These are phyloP conservation scores for Metacarcinus magister DNA, from an alignment of 2,888 invertebrate genomes.

Conservation along the genomic window DNA sequence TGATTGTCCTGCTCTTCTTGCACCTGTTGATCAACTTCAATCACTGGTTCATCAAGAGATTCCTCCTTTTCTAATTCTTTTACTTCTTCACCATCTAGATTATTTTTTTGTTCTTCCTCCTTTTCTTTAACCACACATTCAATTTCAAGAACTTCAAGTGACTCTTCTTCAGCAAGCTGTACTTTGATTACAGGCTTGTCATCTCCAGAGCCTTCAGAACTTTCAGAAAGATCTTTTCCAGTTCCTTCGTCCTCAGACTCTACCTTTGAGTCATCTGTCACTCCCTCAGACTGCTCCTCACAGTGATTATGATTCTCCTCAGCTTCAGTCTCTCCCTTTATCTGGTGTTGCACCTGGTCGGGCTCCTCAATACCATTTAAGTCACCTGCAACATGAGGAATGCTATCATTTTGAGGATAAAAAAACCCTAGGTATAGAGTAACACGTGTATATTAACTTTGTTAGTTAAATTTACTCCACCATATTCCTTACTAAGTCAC, in stretches of 20 bases:
- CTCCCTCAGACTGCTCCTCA: background rate
- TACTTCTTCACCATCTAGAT: background rate
- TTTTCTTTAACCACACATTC: constrained; percentile 15
- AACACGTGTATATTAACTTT: background rate
- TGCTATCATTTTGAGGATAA: background rate
- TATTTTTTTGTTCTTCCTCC: constrained; percentile 26
- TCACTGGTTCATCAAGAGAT: background rate
- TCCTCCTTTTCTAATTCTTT: constrained; percentile 1
- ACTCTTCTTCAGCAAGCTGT: background rate
- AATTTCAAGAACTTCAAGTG: background rate
- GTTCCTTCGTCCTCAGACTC: constrained; percentile 44
- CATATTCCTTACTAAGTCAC: background rate
- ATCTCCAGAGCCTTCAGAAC: background rate
- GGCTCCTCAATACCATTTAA: constrained; percentile 34
- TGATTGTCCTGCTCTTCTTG: constrained; percentile 50
- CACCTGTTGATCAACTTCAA: background rate
- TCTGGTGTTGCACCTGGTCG: background rate
- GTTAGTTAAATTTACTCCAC: background rate
- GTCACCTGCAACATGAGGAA: background rate
- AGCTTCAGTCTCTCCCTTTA: background rate
- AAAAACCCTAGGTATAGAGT: background rate
- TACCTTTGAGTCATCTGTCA: background rate
- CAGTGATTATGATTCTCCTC: background rate
- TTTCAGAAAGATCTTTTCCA: background rate
- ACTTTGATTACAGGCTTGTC: background rate